Evolutionary conservation across 2,888 invertebrate species (phyloP).

Genomic region (Drepanosiphum platanoidis): DNA sequence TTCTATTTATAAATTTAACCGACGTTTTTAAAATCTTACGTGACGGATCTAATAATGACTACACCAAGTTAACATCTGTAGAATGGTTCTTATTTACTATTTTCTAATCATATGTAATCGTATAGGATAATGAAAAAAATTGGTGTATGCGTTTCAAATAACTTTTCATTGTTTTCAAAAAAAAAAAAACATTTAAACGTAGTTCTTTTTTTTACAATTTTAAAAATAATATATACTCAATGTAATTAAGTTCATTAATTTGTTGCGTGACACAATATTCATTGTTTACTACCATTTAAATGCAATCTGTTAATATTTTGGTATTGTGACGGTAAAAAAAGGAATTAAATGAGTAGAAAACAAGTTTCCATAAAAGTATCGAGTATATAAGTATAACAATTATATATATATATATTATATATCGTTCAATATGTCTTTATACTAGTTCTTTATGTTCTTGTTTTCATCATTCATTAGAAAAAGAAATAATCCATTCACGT

Average conservation of each 20-base stretch:
- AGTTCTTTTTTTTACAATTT: conserved; percentile 32
- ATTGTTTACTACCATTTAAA: conserved; percentile 45
- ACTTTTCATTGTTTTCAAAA: conserved; percentile 17
- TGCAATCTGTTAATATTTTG: conserved; percentile 43
- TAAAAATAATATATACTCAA: conserved; percentile 27
- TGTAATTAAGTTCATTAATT: conserved; percentile 52
- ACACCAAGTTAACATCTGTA: neutral
- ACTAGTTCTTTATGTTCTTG: conserved; percentile 55
- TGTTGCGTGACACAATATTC: conserved; percentile 36
- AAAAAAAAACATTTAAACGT: conserved; percentile 8
- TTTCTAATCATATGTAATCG: conserved; percentile 13
- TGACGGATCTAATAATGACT: neutral
- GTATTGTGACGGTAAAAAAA: conserved; percentile 34
- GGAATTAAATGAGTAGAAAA: conserved; percentile 43
- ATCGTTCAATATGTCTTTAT: conserved; percentile 32
- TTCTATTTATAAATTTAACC: neutral
- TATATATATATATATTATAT: conserved; percentile 20
- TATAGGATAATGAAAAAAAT: conserved; percentile 25
- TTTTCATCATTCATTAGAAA: conserved; percentile 53
- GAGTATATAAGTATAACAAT: conserved; percentile 4
- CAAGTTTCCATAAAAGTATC: conserved; percentile 48
- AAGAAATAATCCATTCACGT: conserved; percentile 59
- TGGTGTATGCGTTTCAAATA: neutral
- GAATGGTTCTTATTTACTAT: neutral
- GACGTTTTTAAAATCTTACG: neutral